A percentile compares a stretch with the other conserved stretches of the same genome.
Conservation (phyloP, 2,888 invertebrate species). For the Atrina japonica region DNA sequence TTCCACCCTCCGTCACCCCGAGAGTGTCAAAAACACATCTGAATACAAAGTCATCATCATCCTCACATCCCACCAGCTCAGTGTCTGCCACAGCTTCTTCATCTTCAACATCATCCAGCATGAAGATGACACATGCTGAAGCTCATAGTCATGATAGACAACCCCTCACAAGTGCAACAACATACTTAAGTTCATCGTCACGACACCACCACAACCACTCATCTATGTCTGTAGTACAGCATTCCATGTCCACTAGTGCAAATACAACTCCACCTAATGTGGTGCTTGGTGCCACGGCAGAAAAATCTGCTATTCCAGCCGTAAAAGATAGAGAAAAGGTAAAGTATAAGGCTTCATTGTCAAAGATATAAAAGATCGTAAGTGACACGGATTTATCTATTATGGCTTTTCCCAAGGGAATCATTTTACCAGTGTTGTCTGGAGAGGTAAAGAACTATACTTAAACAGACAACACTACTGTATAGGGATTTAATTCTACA, state of each 20-base stretch:
- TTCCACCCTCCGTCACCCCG: conserved; percentile 23
- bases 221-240: conserved; percentile 81
- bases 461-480: too few species aligned
- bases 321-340: conserved; percentile 83
- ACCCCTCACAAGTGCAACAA: background rate
- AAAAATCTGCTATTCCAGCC: conserved; percentile 28
- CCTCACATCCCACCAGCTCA: conserved; percentile 45
- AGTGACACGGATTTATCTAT: too few species aligned
- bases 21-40: conserved; percentile 23
- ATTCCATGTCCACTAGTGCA: conserved; percentile 82
- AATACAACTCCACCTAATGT: conserved; percentile 80
- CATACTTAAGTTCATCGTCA: background rate
- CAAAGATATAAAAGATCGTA: background rate
- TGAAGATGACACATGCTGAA: conserved; percentile 10
- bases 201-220: too few species aligned
- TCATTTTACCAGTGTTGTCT: too few species aligned
- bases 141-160: conserved; percentile 8
- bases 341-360: background rate
- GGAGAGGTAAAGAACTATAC: too few species aligned
- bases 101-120: conserved; percentile 16
- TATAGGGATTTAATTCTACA: too few species aligned
- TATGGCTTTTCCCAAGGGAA: too few species aligned
- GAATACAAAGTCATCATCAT: conserved; percentile 27
- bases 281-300: conserved; percentile 72
- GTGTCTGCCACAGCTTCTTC: conserved; percentile 39